These are phyloP conservation scores for Halichondria panicea DNA, from an alignment of 37 sponge, comb jelly and placozoan species.

Conservation along the genomic window DNA sequence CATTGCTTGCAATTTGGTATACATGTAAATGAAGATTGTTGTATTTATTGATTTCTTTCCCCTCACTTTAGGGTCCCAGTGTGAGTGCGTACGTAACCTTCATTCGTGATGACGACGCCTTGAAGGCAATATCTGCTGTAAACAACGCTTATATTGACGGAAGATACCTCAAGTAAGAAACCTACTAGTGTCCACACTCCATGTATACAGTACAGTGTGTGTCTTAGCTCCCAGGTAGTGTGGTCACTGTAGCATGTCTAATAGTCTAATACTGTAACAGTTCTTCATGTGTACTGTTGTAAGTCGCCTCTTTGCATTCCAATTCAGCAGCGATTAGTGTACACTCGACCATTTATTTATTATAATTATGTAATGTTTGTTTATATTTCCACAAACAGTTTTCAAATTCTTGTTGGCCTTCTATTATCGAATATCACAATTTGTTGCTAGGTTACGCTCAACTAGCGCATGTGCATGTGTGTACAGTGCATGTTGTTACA, in stretches of 20 bases:
- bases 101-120: slow-evolving; percentile 70
- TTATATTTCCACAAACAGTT: too few species aligned
- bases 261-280: neutral
- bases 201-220: too few species aligned
- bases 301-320: neutral
- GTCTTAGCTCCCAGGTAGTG: too few species aligned
- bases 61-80: slow-evolving; percentile 80
- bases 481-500: too few species aligned
- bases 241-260: neutral
- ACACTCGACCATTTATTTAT: slow-evolving; percentile 1
- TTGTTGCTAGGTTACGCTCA: too few species aligned
- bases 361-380: too few species aligned
- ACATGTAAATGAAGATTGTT: slow-evolving; percentile 7
- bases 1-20: neutral
- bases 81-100: slow-evolving; percentile 94
- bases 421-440: too few species aligned
- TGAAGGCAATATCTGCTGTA: slow-evolving; percentile 75
- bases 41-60: too few species aligned
- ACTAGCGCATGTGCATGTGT: too few species aligned
- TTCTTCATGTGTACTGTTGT: neutral
- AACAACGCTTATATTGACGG: slow-evolving; percentile 90
- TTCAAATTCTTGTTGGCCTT: too few species aligned
- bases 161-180: slow-evolving; percentile 67
- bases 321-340: neutral
- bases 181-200: neutral